A percentile compares a stretch with the other conserved stretches of the same genome.
phyloP scores from a whole-genome alignment of 2,888 invertebrate species.

The Pyrocoelia pectoralis region DNA sequence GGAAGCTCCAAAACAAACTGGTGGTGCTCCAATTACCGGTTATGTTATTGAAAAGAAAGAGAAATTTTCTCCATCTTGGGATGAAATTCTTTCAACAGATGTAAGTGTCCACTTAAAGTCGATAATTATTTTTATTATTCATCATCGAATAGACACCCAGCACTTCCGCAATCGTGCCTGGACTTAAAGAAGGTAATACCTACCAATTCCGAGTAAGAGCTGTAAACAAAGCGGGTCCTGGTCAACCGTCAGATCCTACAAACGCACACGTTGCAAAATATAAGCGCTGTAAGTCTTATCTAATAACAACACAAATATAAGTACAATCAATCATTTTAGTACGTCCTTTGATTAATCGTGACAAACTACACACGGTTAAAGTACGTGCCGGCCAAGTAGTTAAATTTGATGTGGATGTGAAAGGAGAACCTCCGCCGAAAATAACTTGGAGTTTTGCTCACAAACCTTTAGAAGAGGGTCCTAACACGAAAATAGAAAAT shows the following conservation, averaged over 20 bases:
- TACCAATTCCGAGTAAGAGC: constrained; percentile 92
- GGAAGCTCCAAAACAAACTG: constrained; percentile 87
- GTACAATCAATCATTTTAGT: constrained; percentile 63
- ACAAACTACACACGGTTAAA: constrained; percentile 89
- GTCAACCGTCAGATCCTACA: constrained; percentile 89
- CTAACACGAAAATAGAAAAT: constrained; percentile 82
- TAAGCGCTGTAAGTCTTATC: constrained; percentile 74
- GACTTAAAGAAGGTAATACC: constrained; percentile 88
- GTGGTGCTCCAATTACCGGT: constrained; percentile 91
- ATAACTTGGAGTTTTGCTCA: constrained; percentile 91
- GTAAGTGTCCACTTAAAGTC: constrained; percentile 74
- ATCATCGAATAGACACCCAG: constrained; percentile 77
- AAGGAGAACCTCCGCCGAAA: constrained; percentile 88
- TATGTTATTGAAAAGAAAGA: constrained; percentile 94
- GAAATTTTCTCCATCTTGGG: constrained; percentile 86
- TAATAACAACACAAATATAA: not conserved
- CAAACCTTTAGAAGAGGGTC: constrained; percentile 75
- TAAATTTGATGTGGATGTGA: constrained; percentile 90
- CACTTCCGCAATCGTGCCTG: constrained; percentile 80
- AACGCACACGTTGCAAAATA: constrained; percentile 88
- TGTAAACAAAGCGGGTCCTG: constrained; percentile 92
- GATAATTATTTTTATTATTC: not conserved
- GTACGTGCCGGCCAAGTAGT: constrained; percentile 89
- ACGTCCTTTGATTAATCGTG: constrained; percentile 93
- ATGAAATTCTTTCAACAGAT: constrained; percentile 86